Evolutionary conservation across 2,113 vertebrate genomes (phyloP), one percentile per base, ranked within the genome.

Genomic region (Corythornis madagascariensis): DNA sequence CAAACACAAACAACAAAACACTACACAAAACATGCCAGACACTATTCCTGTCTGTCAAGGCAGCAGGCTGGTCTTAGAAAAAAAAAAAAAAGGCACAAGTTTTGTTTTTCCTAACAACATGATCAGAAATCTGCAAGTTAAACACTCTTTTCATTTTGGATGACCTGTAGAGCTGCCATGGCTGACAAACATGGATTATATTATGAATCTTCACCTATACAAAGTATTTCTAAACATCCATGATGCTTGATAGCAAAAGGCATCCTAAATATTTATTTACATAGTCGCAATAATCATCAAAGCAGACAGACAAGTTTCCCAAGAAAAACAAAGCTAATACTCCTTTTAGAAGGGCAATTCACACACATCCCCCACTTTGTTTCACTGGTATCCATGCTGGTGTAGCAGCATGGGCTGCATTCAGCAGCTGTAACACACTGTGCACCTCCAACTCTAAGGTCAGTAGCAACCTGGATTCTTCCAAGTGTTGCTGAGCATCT

Each of bases 341-440:
- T 52, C 16, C 43, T 95, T 85, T 81, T 71, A 90, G 94, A 80
- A 94, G 72, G 60, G 66, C 57, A 67, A n/a, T 40, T 85, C 81
- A 17, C 70, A 61, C 16, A 13, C 48, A 70, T 22, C 10, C 7
- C 47, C 43, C 8, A 1, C 31, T 88, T 47, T 63, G 70, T 22
- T 25, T 31, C 29, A 22, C 14, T 69, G 47, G 33, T 40, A 66
- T 56, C 67, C 43, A n/a, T 76, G 67, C 87, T 19, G 22, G 29
- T 5, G 9, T 5, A 66, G 71, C n/a, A 69, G 42, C 77, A 61
- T 2, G 47, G 45, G 65, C 63, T 53, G 16, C 79, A 84, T 77
- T 73, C 2, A 2, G 60, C 16, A 28, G 14, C 67, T 35, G 20
- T 9, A n/a, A n/a, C n/a, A 40, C 3, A 21, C 53, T 18, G 29